A percentile compares a stretch with the other conserved stretches of the same genome.
phyloP scores from a whole-genome alignment of 2,888 invertebrate species.

The Hypolimnas misippus region DNA sequence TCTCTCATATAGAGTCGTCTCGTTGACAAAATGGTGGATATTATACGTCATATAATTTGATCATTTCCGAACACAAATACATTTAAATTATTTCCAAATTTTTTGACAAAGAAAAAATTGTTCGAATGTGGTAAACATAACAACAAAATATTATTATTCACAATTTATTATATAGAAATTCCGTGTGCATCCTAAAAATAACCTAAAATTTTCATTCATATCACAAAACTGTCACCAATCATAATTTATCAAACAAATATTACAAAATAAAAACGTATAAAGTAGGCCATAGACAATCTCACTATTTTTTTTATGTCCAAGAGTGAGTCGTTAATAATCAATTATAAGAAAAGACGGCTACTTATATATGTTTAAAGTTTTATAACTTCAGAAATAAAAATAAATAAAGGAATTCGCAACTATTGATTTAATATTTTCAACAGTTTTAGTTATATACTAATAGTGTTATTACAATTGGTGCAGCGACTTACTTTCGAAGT shows the following conservation, averaged over 20 bases:
- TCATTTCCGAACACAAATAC: conserved; percentile 11
- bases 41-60: background rate
- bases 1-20: conserved; percentile 18
- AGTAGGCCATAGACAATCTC: conserved; percentile 10
- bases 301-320: background rate
- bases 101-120: conserved; percentile 10
- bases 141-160: conserved; percentile 25
- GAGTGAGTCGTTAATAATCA: background rate
- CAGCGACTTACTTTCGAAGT: conserved; percentile 16
- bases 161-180: background rate
- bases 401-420: no score
- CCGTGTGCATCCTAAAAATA: conserved; percentile 10
- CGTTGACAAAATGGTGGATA: conserved; percentile 7
- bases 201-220: conserved; percentile 12
- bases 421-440: background rate
- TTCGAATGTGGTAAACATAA: conserved; percentile 4
- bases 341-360: conserved; percentile 1
- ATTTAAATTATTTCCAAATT: conserved; percentile 3
- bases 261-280: conserved; percentile 9
- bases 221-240: conserved; percentile 33
- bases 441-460: background rate
- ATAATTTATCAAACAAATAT: background rate
- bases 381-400: background rate
- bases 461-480: conserved; percentile 13
- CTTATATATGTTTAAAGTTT: background rate